These are phyloP conservation scores for Zosterops lateralis DNA, from an alignment of 2,113 vertebrate genomes.

Conservation along the genomic window DNA sequence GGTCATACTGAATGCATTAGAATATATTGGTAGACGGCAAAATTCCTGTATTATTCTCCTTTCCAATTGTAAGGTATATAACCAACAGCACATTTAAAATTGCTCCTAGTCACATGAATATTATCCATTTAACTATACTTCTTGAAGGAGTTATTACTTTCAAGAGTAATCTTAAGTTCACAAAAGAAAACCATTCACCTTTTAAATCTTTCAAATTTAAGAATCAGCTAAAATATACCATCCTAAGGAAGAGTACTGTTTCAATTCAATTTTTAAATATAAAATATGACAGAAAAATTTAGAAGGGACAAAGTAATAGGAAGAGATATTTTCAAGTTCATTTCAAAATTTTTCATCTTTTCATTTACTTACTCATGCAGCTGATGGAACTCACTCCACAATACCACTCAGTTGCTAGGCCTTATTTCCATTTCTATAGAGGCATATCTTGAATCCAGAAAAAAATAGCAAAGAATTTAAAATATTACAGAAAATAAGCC, in stretches of 20 bases:
- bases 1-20: not conserved
- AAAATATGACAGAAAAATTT: conserved; percentile 8
- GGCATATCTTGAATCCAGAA: conserved; percentile 52
- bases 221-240: not conserved
- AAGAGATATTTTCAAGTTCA: conserved; percentile 11
- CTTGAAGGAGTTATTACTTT: not conserved
- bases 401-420: conserved; percentile 21
- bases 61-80: not conserved
- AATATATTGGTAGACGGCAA: not conserved
- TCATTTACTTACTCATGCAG: not conserved
- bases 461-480: conserved; percentile 47
- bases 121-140: not conserved
- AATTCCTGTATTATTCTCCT: not conserved
- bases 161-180: not conserved
- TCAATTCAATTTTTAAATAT: not conserved
- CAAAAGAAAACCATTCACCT: not conserved
- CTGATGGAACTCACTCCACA: conserved; percentile 37
- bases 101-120: not conserved
- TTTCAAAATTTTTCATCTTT: conserved; percentile 19
- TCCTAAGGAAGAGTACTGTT: not conserved
- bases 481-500: conserved; percentile 39
- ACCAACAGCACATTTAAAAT: not conserved
- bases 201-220: not conserved
- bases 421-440: conserved; percentile 72
- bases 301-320: not conserved